Percentiles rank a stretch among this genome's conserved stretches.
These are phyloP conservation scores for Oreochromis niloticus DNA, from an alignment of 2,113 vertebrate species.

Conservation along the genomic window DNA sequence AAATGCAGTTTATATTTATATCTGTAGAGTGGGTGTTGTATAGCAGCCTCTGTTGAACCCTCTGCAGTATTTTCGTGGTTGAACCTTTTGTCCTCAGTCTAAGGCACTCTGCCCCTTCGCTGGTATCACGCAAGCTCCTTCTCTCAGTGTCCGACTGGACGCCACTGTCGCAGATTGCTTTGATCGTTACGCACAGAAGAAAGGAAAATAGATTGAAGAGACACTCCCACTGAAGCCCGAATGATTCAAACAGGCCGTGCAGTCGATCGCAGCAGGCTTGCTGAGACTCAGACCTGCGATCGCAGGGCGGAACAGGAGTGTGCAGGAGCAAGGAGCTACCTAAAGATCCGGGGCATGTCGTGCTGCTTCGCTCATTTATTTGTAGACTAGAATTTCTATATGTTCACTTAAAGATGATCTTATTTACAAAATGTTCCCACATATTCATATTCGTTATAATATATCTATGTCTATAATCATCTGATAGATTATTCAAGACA, in stretches of 20 bases:
- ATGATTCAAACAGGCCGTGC: background rate
- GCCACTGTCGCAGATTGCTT: constrained; percentile 19
- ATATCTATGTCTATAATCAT: constrained; percentile 62
- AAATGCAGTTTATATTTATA: constrained; percentile 36
- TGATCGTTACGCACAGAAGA: constrained; percentile 29
- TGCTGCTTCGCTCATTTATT: background rate
- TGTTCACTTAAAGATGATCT: constrained; percentile 79
- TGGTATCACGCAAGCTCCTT: background rate
- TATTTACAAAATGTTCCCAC: constrained; percentile 85
- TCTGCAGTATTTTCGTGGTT: background rate
- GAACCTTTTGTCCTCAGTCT: constrained; percentile 40
- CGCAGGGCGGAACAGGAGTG: background rate
- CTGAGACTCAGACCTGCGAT: background rate
- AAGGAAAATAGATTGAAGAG: background rate
- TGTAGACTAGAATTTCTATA: constrained; percentile 60
- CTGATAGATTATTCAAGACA: constrained; percentile 76
- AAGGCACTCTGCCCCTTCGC: constrained; percentile 72
- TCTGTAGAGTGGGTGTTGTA: constrained; percentile 21
- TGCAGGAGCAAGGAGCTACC: background rate
- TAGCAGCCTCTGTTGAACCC: constrained; percentile 59
- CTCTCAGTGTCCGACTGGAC: background rate
- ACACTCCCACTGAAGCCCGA: background rate
- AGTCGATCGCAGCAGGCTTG: background rate
- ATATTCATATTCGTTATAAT: constrained; percentile 66
- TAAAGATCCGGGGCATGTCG: background rate